A percentile compares a stretch with the other conserved stretches of the same genome.
Evolutionary conservation across 2,888 invertebrate genomes (phyloP).

Genomic region (Ethmia dodecea): DNA sequence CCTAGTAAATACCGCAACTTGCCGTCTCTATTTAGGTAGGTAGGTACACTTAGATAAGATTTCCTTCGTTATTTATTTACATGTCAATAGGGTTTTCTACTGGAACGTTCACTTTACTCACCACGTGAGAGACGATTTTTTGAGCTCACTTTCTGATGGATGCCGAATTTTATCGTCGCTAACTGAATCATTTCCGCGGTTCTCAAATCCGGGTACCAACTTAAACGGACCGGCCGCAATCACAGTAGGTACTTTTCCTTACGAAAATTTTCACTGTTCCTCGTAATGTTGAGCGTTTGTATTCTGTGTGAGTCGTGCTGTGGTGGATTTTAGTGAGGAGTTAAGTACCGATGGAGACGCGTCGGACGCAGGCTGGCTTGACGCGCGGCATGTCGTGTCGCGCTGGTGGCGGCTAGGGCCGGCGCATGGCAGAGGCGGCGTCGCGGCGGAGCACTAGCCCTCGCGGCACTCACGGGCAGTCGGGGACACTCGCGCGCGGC

Average conservation of each 20-base stretch:
- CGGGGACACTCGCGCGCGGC: slow-evolving; percentile 43
- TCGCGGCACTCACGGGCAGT: neutral
- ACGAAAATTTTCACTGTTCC: slow-evolving; percentile 41
- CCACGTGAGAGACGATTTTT: slow-evolving; percentile 64
- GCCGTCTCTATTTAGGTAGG: too few species aligned
- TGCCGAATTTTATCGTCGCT: slow-evolving; percentile 81
- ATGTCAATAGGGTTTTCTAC: too few species aligned
- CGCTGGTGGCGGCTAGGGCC: slow-evolving; percentile 50
- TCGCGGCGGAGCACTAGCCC: slow-evolving; percentile 26
- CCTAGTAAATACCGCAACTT: too few species aligned
- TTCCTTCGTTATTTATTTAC: too few species aligned
- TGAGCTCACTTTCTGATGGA: slow-evolving; percentile 75
- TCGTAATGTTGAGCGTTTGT: slow-evolving; percentile 27
- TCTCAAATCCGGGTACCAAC: slow-evolving; percentile 28
- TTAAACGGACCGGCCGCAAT: slow-evolving; percentile 24
- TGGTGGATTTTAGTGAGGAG: slow-evolving; percentile 30
- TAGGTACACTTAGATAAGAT: too few species aligned
- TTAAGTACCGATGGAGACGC: slow-evolving; percentile 77
- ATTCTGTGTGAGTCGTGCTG: slow-evolving; percentile 42
- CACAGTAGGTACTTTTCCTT: slow-evolving; percentile 33
- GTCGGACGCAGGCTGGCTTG: slow-evolving; percentile 74
- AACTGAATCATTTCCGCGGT: slow-evolving; percentile 77
- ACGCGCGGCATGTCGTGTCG: slow-evolving; percentile 69
- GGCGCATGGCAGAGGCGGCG: slow-evolving; percentile 60
- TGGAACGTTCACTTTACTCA: slow-evolving; percentile 74